These are phyloP conservation scores for Melinopterus prodromus DNA, from an alignment of 2,888 invertebrate species.

Conservation along the genomic window DNA sequence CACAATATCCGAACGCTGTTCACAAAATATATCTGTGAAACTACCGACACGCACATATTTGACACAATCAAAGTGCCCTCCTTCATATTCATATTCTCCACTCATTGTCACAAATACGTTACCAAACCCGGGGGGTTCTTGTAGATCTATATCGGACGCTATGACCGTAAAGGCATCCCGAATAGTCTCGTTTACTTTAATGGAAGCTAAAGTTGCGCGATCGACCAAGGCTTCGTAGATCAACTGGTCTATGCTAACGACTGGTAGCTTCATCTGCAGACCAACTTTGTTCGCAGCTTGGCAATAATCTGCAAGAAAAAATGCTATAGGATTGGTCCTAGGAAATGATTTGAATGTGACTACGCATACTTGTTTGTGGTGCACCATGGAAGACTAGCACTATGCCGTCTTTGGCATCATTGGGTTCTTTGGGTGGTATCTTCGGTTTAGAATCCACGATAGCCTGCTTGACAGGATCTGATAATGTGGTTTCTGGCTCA, in stretches of 20 bases:
- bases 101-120: constrained; percentile 8
- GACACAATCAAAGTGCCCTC: no score
- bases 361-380: constrained; percentile 56
- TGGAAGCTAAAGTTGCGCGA: constrained; percentile 45
- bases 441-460: constrained; percentile 39
- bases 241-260: constrained; percentile 63
- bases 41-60: no score
- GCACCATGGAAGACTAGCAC: constrained; percentile 62
- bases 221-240: constrained; percentile 61
- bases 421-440: constrained; percentile 31
- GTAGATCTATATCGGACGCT: constrained; percentile 46
- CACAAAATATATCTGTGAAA: no score
- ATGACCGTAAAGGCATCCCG: constrained; percentile 44
- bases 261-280: constrained; percentile 60
- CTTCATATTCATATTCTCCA: no score
- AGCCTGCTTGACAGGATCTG: constrained; percentile 52
- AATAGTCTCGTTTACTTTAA: constrained; percentile 50
- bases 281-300: constrained; percentile 56
- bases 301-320: constrained; percentile 48
- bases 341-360: background rate
- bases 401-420: constrained; percentile 50
- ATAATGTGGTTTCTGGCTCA: background rate
- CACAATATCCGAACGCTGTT: no score
- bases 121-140: constrained; percentile 43
- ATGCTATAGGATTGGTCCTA: background rate